Base-by-base conservation (phyloP, 2,888 invertebrate species). In the Rhogogaster chlorosoma region DNA sequence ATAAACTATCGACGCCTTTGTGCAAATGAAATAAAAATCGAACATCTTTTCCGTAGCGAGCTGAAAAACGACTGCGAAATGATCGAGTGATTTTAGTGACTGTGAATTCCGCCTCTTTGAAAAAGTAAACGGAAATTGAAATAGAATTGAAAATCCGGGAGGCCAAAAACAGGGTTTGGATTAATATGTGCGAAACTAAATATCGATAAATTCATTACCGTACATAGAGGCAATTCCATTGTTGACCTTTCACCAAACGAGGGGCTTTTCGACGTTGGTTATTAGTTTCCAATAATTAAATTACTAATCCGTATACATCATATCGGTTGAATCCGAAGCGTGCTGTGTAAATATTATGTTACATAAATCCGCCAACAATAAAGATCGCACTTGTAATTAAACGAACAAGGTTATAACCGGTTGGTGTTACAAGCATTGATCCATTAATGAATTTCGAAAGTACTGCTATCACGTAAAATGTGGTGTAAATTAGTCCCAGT, bases 281-380 rank as follows among this genome's bases (percentile, higher is more conserved):
- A 77, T 53, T 77, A 77, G 77, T 77, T 77, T 77, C 77, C 77
- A 32, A 53, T 77, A 53, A 77, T 77, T 49, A 18, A 77, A 77
- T 77, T 26, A 77, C 22, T 38, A 32, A 77, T 75, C 42, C 22
- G 26, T 73, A 67, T 67, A 38, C 42, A 45, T 42, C n/a, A 45
- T 29, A 75, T 42, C 22, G 75, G 75, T 45, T 75, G 18, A 36
- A 45, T 18, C 12, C 6, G 6, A 32, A 32, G 3, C 26, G 49
- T 12, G 77, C 9, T 18, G 53, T 77, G 77, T 77, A 77, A 77
- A 77, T 53, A 77, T 77, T 53, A 53, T 45, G 49, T 18, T 73
- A 10, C 22, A 73, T 22, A 42, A 73, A 73, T 42, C 42, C 22
- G 22, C 29, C 15, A 73, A 18, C 73, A 42, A 18, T 42, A 42